phyloP scores from a whole-genome alignment of 1,140 invertebrate species.

The Drosophila punjabiensis region DNA sequence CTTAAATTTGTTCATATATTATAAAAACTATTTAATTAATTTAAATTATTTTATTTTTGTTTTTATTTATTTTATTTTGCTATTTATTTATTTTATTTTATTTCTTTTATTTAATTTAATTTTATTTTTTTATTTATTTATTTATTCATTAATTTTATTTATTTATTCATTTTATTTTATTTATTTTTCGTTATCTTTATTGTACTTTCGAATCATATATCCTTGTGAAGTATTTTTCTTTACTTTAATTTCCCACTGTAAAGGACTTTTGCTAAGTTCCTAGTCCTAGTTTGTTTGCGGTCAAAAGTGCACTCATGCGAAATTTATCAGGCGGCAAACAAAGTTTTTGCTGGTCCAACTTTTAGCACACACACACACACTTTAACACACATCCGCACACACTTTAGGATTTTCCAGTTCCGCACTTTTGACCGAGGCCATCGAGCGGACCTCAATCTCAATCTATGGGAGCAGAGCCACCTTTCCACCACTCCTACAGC shows the following conservation, averaged over 20 bases:
- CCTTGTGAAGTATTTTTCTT: background rate
- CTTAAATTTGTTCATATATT: background rate
- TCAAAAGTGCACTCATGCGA: slow-evolving; percentile 80
- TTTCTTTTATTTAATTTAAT: too few relatives aligned
- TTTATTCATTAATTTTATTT: too few relatives aligned
- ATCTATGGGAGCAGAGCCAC: slow-evolving; percentile 11
- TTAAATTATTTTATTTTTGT: background rate
- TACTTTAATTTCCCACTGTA: slow-evolving; percentile 16
- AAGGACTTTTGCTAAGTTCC: slow-evolving; percentile 29
- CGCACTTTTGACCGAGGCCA: slow-evolving; percentile 28
- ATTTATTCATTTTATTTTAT: too few relatives aligned
- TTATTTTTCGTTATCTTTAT: background rate
- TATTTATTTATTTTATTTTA: too few relatives aligned
- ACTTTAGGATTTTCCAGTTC: slow-evolving; percentile 28
- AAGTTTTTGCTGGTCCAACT: slow-evolving; percentile 83
- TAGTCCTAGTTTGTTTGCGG: slow-evolving; percentile 74
- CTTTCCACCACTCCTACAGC: background rate
- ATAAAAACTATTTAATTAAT: too few relatives aligned
- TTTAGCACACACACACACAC: slow-evolving; percentile 64
- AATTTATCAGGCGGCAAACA: slow-evolving; percentile 71
- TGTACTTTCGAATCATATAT: background rate
- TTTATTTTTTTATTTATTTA: too few relatives aligned
- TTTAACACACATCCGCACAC: slow-evolving; percentile 3
- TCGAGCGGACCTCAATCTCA: slow-evolving; percentile 15
- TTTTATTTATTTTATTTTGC: too few relatives aligned